These are phyloP conservation scores for Drosophila nikananu DNA, from an alignment of 1,140 invertebrate species.

Conservation along the genomic window DNA sequence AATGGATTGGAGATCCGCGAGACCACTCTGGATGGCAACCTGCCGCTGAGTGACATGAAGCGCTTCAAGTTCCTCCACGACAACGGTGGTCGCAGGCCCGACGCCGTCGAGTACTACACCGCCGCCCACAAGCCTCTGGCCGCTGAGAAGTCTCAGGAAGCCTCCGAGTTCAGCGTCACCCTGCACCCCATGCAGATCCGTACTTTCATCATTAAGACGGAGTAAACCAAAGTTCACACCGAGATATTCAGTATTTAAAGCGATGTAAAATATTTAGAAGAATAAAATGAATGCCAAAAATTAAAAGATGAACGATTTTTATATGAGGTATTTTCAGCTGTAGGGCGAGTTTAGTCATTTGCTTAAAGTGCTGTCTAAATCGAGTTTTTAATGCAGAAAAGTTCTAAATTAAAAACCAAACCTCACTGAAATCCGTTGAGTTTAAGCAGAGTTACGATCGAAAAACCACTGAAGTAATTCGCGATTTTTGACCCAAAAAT, in stretches of 20 bases:
- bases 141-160: conserved; percentile 45
- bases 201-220: conserved; percentile 65
- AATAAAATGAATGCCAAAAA: conserved; percentile 19
- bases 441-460: too few species aligned
- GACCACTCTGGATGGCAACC: conserved; percentile 75
- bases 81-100: conserved; percentile 34
- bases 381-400: too few species aligned
- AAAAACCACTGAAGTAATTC: too few species aligned
- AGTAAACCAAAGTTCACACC: conserved; percentile 9
- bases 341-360: too few species aligned
- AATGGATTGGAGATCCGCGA: conserved; percentile 63
- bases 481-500: too few species aligned
- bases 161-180: conserved; percentile 69
- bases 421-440: too few species aligned
- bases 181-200: conserved; percentile 79
- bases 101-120: conserved; percentile 29
- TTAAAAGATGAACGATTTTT: too few species aligned
- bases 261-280: conserved; percentile 12
- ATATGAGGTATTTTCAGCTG: too few species aligned
- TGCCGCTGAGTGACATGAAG: conserved; percentile 61
- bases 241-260: conserved; percentile 14
- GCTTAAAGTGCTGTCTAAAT: too few species aligned
- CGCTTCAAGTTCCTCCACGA: conserved; percentile 75
- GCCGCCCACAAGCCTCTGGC: conserved; percentile 40
- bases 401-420: too few species aligned